A percentile compares a stretch with the other conserved stretches of the same genome.
phyloP scores from a whole-genome alignment of 1,140 invertebrate genomes.

The Holcopasites calliopsidis region DNA sequence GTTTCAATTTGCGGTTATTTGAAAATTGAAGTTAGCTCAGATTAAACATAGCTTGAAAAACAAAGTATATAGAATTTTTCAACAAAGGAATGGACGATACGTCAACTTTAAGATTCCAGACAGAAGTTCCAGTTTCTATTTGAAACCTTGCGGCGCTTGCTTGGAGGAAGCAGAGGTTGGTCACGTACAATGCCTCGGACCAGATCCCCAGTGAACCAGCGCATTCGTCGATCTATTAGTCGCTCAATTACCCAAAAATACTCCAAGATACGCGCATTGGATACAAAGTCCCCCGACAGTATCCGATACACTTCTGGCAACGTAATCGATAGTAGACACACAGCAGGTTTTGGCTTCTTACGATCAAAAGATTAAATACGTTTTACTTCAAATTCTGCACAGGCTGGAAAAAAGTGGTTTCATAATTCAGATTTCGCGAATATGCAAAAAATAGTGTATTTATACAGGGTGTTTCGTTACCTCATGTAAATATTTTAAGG shows the following conservation, averaged over 20 bases:
- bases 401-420: too few relatives aligned
- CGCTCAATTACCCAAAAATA: slow-evolving; percentile 56
- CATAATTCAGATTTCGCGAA: too few relatives aligned
- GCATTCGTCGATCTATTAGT: slow-evolving; percentile 58
- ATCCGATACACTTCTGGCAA: slow-evolving; percentile 15
- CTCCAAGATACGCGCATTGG: slow-evolving; percentile 25
- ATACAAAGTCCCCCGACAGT: slow-evolving; percentile 1
- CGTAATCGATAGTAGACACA: background rate
- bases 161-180: slow-evolving; percentile 25
- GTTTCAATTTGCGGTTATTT: too few relatives aligned
- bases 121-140: slow-evolving; percentile 46
- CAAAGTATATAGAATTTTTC: too few relatives aligned
- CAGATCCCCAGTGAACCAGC: slow-evolving; percentile 35
- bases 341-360: background rate
- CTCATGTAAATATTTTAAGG: too few relatives aligned
- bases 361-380: background rate
- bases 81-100: slow-evolving; percentile 10
- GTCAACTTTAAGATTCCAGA: slow-evolving; percentile 54
- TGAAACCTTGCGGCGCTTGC: slow-evolving; percentile 33
- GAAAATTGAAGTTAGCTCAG: background rate
- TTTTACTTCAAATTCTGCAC: background rate
- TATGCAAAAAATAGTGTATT: too few relatives aligned
- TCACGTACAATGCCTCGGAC: slow-evolving; percentile 49
- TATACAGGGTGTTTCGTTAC: too few relatives aligned
- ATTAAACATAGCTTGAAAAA: too few relatives aligned